Conservation (phyloP, 1,140 invertebrate species). For the Linepithema humile region DNA sequence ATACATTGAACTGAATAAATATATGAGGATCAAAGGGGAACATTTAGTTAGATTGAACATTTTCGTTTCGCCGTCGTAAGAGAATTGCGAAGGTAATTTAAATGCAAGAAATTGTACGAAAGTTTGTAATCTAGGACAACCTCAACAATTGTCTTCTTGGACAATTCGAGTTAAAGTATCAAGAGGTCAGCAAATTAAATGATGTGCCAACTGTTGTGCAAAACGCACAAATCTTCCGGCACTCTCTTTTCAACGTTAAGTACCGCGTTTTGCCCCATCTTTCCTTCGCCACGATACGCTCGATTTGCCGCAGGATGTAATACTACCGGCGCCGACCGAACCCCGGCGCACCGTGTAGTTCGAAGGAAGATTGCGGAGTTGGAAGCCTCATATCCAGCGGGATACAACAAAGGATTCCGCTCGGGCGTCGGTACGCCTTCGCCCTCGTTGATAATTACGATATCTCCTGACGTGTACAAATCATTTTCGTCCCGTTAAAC, state of each 20-base stretch:
- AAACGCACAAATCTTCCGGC: not conserved
- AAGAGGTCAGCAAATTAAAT: too few relatives aligned
- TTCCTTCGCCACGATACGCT: conserved; percentile 21
- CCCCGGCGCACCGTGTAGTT: not conserved
- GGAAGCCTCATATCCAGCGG: conserved; percentile 36
- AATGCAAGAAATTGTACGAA: too few relatives aligned
- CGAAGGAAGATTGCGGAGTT: conserved; percentile 38
- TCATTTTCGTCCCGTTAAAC: conserved; percentile 51
- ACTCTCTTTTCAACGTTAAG: not conserved
- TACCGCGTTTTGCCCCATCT: conserved; percentile 26
- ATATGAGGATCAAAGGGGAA: not conserved
- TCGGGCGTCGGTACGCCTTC: conserved; percentile 12
- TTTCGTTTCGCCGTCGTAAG: too few relatives aligned
- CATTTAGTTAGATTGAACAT: too few relatives aligned
- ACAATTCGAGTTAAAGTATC: not conserved
- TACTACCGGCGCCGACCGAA: conserved; percentile 41
- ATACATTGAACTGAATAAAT: not conserved
- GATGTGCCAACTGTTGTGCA: not conserved
- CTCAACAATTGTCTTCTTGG: not conserved
- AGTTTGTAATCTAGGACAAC: not conserved
- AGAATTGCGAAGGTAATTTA: too few relatives aligned
- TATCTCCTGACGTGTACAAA: conserved; percentile 52
- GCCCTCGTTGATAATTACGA: conserved; percentile 51
- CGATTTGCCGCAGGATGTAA: conserved; percentile 50
- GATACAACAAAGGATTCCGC: conserved; percentile 35